These are phyloP conservation scores for Tragelaphus buxtoni DNA, from an alignment of 2,113 vertebrate genomes.

Conservation along the genomic window DNA sequence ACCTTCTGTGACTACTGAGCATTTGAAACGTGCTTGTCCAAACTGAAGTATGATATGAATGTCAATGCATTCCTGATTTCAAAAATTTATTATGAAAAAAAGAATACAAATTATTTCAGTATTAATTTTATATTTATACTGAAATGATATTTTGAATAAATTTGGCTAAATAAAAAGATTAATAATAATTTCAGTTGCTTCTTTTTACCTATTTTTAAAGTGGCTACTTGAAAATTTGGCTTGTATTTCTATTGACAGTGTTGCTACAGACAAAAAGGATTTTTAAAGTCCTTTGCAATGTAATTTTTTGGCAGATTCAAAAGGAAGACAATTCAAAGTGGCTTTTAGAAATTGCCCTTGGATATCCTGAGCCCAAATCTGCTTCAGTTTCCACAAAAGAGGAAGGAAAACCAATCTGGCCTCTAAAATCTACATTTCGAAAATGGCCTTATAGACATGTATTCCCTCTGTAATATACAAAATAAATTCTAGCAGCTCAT, in stretches of 20 bases:
- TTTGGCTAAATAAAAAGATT: slow-evolving; percentile 6
- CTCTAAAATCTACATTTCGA: slow-evolving; percentile 26
- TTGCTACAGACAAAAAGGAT: not conserved
- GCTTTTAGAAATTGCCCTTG: slow-evolving; percentile 35
- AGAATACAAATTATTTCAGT: not conserved
- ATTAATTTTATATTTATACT: not conserved
- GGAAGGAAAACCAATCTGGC: not conserved
- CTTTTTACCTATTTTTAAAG: not conserved
- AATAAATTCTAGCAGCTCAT: slow-evolving; percentile 12
- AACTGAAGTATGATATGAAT: not conserved
- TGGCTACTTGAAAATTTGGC: slow-evolving; percentile 3
- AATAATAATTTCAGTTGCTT: not conserved
- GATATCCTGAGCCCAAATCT: slow-evolving; percentile 10
- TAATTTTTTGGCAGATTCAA: not conserved
- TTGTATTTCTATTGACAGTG: not conserved
- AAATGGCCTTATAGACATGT: slow-evolving; percentile 28
- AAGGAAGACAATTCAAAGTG: slow-evolving; percentile 13
- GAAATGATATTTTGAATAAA: slow-evolving; percentile 13
- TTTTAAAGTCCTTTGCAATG: not conserved
- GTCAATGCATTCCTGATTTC: not conserved
- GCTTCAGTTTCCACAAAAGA: slow-evolving; percentile 4
- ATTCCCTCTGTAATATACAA: slow-evolving; percentile 1
- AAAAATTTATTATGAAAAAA: not conserved
- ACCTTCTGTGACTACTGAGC: not conserved
- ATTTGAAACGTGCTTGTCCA: not conserved